A percentile compares a stretch with the other conserved stretches of the same genome.
phyloP scores from a whole-genome alignment of 2,888 invertebrate genomes.

The Drosophila seclusa region DNA sequence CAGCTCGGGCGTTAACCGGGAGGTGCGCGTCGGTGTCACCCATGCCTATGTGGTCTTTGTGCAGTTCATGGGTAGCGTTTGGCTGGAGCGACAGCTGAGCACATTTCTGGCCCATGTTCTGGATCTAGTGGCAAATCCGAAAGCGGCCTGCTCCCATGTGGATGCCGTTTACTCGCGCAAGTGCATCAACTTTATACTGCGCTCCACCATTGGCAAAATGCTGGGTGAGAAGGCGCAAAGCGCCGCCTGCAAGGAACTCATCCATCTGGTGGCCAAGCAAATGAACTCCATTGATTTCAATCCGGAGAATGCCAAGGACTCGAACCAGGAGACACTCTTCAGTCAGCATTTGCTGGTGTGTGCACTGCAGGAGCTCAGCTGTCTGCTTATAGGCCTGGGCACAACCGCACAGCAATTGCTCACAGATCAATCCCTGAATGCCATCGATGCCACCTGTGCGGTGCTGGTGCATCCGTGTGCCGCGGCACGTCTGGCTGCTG shows the following conservation, averaged over 20 bases:
- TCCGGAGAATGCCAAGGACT: constrained; percentile 96
- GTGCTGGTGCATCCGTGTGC: constrained; percentile 97
- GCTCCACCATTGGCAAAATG: constrained; percentile 96
- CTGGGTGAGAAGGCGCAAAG: constrained; percentile 98
- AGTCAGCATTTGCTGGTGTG: constrained; percentile 96
- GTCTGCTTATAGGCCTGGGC: constrained; percentile 95
- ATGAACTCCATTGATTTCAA: constrained; percentile 98
- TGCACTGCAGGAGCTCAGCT: constrained; percentile 96
- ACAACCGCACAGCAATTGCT: constrained; percentile 96
- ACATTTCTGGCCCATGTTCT: constrained; percentile 95
- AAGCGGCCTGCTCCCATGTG: constrained; percentile 97
- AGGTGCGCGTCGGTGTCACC: constrained; percentile 98
- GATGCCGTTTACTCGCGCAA: constrained; percentile 99
- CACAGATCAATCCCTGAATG: constrained; percentile 92
- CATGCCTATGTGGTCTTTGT: constrained; percentile 98
- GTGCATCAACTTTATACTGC: constrained; percentile 97
- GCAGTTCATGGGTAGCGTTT: constrained; percentile 95
- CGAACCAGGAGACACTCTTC: constrained; percentile 94
- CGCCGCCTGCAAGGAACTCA: constrained; percentile 96
- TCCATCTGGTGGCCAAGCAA: constrained; percentile 95
- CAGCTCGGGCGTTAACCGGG: constrained; percentile 95
- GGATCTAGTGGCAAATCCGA: constrained; percentile 97
- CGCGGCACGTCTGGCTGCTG: constrained; percentile 96
- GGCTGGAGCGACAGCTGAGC: constrained; percentile 97
- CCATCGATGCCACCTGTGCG: constrained; percentile 87